phyloP scores from a whole-genome alignment of 2,113 vertebrate genomes.

The Stictonetta naevosa region DNA sequence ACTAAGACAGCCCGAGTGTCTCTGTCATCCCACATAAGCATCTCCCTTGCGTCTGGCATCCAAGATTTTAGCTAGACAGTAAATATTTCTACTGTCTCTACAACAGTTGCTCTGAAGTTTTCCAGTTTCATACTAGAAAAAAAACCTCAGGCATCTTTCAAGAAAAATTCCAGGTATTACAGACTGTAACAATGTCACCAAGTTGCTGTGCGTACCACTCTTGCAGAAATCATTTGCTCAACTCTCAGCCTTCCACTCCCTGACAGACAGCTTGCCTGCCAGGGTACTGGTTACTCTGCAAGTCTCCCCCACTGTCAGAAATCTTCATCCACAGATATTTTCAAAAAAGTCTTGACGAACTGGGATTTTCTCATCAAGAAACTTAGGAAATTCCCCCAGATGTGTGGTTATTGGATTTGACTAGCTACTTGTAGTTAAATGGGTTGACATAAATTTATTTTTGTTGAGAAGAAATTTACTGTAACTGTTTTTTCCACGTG shows the following conservation, averaged over 20 bases:
- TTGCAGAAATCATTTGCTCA: background rate
- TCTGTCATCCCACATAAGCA: background rate
- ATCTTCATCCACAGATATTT: background rate
- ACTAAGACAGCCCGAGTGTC: background rate
- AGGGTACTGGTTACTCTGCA: background rate
- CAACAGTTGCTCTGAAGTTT: background rate
- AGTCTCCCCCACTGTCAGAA: background rate
- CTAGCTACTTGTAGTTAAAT: background rate
- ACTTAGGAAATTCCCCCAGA: background rate
- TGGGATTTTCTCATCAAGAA: background rate
- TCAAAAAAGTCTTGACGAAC: background rate
- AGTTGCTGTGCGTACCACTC: background rate
- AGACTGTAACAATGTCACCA: fast-evolving
- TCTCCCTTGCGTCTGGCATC: background rate
- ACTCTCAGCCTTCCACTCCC: background rate
- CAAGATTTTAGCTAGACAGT: background rate
- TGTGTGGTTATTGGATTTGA: background rate
- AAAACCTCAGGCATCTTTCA: background rate
- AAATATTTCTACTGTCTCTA: background rate
- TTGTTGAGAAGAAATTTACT: background rate
- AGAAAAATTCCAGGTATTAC: background rate
- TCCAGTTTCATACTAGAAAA: background rate
- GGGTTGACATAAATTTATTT: background rate
- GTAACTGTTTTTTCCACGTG: background rate
- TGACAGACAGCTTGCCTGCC: background rate